Evolutionary conservation across 2,888 invertebrate genomes (phyloP).

Genomic region (Drosophila prostipennis): DNA sequence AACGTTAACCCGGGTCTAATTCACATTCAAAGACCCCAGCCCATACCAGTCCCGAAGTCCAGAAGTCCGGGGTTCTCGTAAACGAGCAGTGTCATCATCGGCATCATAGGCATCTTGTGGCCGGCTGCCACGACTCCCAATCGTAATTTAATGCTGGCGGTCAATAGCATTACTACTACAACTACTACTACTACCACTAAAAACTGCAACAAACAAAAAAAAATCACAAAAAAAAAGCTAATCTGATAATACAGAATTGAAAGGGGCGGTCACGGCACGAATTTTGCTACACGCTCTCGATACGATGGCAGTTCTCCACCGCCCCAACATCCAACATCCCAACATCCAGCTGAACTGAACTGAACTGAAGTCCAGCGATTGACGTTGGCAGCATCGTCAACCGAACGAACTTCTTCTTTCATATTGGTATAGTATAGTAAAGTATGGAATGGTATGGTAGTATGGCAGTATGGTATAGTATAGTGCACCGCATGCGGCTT

Average conservation of each 20-base stretch:
- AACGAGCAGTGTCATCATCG: slow-evolving; percentile 48
- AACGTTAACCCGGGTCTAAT: slow-evolving; percentile 24
- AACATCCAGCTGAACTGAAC: slow-evolving; percentile 6
- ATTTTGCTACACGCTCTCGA: slow-evolving; percentile 73
- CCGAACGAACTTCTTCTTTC: slow-evolving; percentile 31
- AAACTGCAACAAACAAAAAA: slow-evolving; percentile 31
- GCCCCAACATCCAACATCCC: slow-evolving; percentile 37
- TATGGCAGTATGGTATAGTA: not conserved
- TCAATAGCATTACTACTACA: slow-evolving; percentile 62
- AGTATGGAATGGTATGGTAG: not conserved
- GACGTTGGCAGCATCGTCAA: slow-evolving; percentile 32
- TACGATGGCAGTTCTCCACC: slow-evolving; percentile 58
- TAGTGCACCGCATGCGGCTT: slow-evolving; percentile 57
- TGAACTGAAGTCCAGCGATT: slow-evolving; percentile 17
- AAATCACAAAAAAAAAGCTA: slow-evolving; percentile 54
- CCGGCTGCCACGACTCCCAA: slow-evolving; percentile 40
- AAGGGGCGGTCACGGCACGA: slow-evolving; percentile 81
- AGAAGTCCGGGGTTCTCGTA: not conserved
- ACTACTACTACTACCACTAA: slow-evolving; percentile 23
- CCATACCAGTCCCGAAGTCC: not conserved
- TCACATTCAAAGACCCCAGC: slow-evolving; percentile 18
- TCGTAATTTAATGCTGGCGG: slow-evolving; percentile 72
- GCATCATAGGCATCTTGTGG: slow-evolving; percentile 44
- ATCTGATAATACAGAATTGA: slow-evolving; percentile 81
- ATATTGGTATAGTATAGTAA: slow-evolving; percentile 48